phyloP scores from a whole-genome alignment of 2,797 vertebrate genomes.

The Tarsius wallacei region DNA sequence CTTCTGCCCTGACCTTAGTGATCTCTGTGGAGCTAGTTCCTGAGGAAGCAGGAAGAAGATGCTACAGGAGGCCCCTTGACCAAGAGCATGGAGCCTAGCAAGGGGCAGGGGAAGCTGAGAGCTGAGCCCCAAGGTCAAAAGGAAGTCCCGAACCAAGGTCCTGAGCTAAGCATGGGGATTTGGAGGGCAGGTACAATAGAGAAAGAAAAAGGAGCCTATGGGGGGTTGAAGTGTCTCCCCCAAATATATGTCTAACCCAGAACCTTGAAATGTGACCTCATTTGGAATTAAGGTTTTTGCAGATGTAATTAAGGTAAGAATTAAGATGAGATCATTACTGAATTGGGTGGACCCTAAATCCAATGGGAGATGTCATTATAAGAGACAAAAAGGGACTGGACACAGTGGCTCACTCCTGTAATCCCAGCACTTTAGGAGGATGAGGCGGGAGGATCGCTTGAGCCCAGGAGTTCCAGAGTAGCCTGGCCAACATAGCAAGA shows the following conservation, averaged over 20 bases:
- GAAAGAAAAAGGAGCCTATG: not conserved
- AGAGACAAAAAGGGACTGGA: not conserved
- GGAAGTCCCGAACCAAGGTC: not conserved
- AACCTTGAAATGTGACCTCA: not conserved
- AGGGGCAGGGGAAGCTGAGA: not conserved
- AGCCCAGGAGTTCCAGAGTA: too few species aligned
- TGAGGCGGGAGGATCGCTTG: too few species aligned
- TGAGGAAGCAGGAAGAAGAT: not conserved
- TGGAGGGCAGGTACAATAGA: not conserved
- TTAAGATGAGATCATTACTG: not conserved
- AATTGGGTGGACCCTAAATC: not conserved
- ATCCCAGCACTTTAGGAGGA: too few species aligned
- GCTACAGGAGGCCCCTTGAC: not conserved
- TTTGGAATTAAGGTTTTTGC: constrained; percentile 44
- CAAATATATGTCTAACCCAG: not conserved
- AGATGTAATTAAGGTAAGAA: not conserved
- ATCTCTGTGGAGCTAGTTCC: not conserved
- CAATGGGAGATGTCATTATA: not conserved
- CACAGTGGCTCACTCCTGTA: too few species aligned
- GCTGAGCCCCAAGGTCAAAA: not conserved
- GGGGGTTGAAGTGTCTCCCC: not conserved
- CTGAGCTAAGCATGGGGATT: not conserved
- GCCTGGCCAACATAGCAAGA: too few species aligned
- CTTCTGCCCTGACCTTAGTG: not conserved
- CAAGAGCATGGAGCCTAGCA: not conserved